phyloP scores from a whole-genome alignment of 2,888 invertebrate species.

The Thyatira batis region DNA sequence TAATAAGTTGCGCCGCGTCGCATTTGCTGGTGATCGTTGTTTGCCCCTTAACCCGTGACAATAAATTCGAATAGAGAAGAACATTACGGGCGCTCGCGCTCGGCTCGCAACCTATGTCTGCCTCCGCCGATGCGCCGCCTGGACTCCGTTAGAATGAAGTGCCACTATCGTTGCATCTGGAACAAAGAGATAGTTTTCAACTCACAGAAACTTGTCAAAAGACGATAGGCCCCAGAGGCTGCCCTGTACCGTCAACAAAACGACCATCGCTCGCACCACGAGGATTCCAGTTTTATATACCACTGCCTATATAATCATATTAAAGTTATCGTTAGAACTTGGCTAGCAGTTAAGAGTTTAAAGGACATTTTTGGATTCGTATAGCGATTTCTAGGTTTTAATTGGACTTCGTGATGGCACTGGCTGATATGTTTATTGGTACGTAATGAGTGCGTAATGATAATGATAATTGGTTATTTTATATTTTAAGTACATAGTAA shows the following conservation, averaged over 20 bases:
- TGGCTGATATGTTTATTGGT: conserved; percentile 76
- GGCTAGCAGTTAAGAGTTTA: conserved; percentile 62
- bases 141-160: conserved; percentile 83
- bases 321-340: conserved; percentile 59
- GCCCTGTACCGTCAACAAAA: conserved; percentile 58
- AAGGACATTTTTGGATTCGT: conserved; percentile 51
- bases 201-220: conserved; percentile 95
- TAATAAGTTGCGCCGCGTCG: conserved; percentile 51
- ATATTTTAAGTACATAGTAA: conserved; percentile 27
- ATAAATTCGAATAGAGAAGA: conserved; percentile 72
- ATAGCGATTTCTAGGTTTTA: conserved; percentile 42
- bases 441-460: conserved; percentile 29
- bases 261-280: conserved; percentile 69
- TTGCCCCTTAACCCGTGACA: conserved; percentile 64
- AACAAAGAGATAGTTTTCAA: conserved; percentile 96
- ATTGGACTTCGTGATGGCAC: conserved; percentile 68
- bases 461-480: conserved; percentile 34
- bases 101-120: conserved; percentile 75
- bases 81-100: conserved; percentile 73
- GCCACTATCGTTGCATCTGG: conserved; percentile 95
- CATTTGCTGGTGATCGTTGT: conserved; percentile 60
- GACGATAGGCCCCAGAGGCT: conserved; percentile 86
- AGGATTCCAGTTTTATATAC: conserved; percentile 65
- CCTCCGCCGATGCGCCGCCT: conserved; percentile 69
- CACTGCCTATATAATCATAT: conserved; percentile 73